Percentiles rank a stretch among this genome's conserved stretches.
These are phyloP conservation scores for Luidia sarsii DNA, from an alignment of 53 echinoderm and acorn worm genomes.

Conservation along the genomic window DNA sequence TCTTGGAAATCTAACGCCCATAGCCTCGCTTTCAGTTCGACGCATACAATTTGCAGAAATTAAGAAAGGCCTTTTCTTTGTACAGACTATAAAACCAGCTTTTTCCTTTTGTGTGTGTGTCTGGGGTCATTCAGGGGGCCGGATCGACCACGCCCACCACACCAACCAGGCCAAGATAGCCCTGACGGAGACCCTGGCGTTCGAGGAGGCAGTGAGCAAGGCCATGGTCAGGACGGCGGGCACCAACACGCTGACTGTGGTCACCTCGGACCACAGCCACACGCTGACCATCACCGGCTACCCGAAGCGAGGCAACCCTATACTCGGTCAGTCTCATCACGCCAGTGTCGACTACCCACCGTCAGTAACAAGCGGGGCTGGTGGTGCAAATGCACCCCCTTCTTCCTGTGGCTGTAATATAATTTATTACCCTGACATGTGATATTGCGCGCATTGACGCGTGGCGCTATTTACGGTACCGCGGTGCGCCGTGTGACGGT, in stretches of 20 bases:
- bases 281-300: constrained; percentile 69
- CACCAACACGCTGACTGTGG: constrained; percentile 64
- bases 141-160: constrained; percentile 75
- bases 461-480: neutral
- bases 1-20: no score
- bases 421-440: neutral
- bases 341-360: no score
- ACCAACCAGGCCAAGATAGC: constrained; percentile 27
- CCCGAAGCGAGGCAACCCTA: constrained; percentile 61
- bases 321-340: constrained; percentile 50
- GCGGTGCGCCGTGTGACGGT: no score
- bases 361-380: no score
- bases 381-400: no score
- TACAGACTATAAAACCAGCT: no score
- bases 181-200: constrained; percentile 39
- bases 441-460: no score
- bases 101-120: no score
- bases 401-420: no score
- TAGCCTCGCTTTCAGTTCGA: no score
- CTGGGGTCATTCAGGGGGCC: constrained; percentile 59
- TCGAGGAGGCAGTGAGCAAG: constrained; percentile 60
- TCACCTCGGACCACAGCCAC: constrained; percentile 74
- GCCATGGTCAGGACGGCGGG: constrained; percentile 46
- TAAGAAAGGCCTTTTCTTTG: no score
- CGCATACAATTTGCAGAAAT: no score